Evolutionary conservation across 1,140 invertebrate species (phyloP).

Genomic region (Cotesia glomerata): DNA sequence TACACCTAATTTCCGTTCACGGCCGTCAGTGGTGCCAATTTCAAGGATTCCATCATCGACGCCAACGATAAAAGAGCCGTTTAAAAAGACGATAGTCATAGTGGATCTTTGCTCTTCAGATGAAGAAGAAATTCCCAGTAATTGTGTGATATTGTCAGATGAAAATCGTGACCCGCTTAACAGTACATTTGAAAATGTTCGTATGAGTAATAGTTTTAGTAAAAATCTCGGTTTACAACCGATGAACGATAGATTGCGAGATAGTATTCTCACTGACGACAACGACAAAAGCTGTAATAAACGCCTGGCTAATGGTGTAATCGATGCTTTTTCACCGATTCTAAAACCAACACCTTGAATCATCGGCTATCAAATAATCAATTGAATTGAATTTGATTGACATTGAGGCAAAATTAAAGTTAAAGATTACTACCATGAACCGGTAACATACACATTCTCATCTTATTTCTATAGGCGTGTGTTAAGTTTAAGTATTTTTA

Average conservation of each 20-base stretch:
- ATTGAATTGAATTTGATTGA: not conserved
- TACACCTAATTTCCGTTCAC: not conserved
- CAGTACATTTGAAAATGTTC: conserved; percentile 6
- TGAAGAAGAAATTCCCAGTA: conserved; percentile 52
- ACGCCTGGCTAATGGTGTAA: conserved; percentile 27
- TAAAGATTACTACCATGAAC: not conserved
- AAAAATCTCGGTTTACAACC: conserved; percentile 25
- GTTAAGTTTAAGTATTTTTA: conserved; percentile 30
- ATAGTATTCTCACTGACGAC: conserved; percentile 34
- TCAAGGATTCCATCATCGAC: not conserved
- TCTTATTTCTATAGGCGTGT: conserved; percentile 16
- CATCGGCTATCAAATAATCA: not conserved
- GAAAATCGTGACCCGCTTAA: conserved; percentile 47
- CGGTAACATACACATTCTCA: not conserved
- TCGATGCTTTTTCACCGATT: conserved; percentile 36
- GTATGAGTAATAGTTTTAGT: conserved; percentile 22
- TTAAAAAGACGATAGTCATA: conserved; percentile 48
- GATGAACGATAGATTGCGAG: conserved; percentile 39
- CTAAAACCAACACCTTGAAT: conserved; percentile 38
- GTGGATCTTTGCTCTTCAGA: conserved; percentile 66
- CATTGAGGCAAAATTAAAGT: not conserved
- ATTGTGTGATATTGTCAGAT: conserved; percentile 32
- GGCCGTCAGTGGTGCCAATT: not conserved
- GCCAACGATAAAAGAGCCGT: not conserved
- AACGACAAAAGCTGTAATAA: conserved; percentile 33